Percentiles rank a stretch among this genome's conserved stretches.
phyloP scores from a whole-genome alignment of 2,888 invertebrate species.

The Dasypogon diadema region DNA sequence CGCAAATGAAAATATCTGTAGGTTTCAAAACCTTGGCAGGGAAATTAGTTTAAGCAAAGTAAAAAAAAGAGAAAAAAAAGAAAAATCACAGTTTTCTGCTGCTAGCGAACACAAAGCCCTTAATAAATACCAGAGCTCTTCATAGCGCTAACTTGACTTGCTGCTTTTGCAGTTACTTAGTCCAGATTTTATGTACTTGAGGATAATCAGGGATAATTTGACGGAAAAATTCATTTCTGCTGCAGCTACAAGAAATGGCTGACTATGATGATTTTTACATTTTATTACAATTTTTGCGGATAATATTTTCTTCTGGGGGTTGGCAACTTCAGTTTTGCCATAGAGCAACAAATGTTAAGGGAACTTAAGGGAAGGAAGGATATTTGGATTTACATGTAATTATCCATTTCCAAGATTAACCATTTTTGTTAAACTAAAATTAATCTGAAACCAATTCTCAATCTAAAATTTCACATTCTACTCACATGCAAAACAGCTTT shows the following conservation, averaged over 20 bases:
- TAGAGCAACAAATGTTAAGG: too few species aligned
- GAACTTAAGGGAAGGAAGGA: too few species aligned
- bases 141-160: background rate
- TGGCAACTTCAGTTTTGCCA: too few species aligned
- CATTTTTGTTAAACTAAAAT: too few species aligned
- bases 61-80: too few species aligned
- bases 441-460: too few species aligned
- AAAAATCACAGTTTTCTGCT: conserved; percentile 15
- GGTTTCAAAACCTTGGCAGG: background rate
- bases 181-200: conserved; percentile 24
- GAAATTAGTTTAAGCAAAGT: conserved; percentile 21
- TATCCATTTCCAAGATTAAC: too few species aligned
- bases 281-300: background rate
- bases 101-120: background rate
- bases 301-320: background rate
- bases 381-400: too few species aligned
- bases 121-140: too few species aligned
- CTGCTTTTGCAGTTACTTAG: too few species aligned
- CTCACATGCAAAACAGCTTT: too few species aligned
- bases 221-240: conserved; percentile 12
- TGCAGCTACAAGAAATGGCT: background rate
- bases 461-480: too few species aligned
- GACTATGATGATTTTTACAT: background rate
- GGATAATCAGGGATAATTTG: conserved; percentile 23
- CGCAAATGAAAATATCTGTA: background rate